A percentile compares a stretch with the other conserved stretches of the same genome.
These are phyloP conservation scores for Magallana angulata DNA, from an alignment of 1,140 invertebrate genomes.

Conservation along the genomic window DNA sequence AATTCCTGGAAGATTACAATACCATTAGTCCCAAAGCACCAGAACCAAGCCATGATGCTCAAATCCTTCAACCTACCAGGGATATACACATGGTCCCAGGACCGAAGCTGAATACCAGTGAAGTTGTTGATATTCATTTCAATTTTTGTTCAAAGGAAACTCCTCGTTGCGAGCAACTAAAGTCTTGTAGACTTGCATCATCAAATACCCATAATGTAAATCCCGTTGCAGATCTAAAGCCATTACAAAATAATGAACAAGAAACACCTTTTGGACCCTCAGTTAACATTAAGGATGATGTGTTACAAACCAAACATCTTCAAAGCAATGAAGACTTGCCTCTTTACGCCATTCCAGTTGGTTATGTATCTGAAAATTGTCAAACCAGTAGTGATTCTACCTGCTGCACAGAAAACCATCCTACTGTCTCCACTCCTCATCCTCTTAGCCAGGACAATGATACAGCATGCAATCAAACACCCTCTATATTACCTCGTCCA, in stretches of 20 bases:
- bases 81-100: background rate
- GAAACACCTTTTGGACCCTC: too few relatives aligned
- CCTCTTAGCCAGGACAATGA: background rate
- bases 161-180: background rate
- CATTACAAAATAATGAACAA: background rate
- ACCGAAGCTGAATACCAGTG: background rate
- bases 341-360: background rate
- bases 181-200: background rate
- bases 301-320: background rate
- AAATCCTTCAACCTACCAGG: background rate
- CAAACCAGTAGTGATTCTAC: background rate
- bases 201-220: background rate
- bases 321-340: background rate
- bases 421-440: background rate
- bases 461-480: background rate
- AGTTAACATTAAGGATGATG: too few relatives aligned
- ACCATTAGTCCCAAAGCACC: background rate
- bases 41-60: background rate
- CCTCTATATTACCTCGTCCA: background rate
- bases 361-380: background rate
- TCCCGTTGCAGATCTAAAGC: background rate
- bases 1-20: slow-evolving; percentile 9
- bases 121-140: slow-evolving; percentile 27
- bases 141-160: background rate
- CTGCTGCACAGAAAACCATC: background rate